Evolutionary conservation across 2,888 invertebrate genomes (phyloP), one percentile per base, ranked within the genome.

Genomic region (Volucella zonaria): DNA sequence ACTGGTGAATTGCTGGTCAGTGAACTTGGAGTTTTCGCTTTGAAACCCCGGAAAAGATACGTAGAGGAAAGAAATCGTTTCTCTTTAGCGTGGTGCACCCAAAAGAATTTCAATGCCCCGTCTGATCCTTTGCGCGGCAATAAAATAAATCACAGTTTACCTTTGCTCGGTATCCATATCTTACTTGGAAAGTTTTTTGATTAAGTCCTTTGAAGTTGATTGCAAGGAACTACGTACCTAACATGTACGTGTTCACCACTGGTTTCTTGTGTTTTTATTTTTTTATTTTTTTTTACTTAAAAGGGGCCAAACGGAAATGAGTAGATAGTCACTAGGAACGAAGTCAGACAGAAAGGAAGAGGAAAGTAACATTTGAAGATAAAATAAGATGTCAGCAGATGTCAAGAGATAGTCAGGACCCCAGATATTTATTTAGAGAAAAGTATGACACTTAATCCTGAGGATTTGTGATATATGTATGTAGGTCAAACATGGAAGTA

Each of bases 1-100:
- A 70, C 77, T 62, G 76, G 54, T 56, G 61, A 76, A 47, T 67
- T 67, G 42, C 45, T 62, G 68, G 77, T 77, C 77, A 77, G 68
- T 77, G 77, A 77, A 77, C 77, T 70, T 77, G 56, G 54, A 14
- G 47, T 38, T 77, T 70, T 56, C 61, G 8, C 58, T 66, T 67
- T 59, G 47, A 56, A 47, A 11, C 14, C 8, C 38, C 47, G 14
- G 42, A 74, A 40, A 45, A 70, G 40, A 70, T 18, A n/a, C 8
- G 43, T 10, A n/a, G n/a, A 45, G 18, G 31, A 61, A 43, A 10
- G 42, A 47, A 45, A 70, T 18, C 31, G 18, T 58, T 18, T 14
- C 47, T 70, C 58, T 49, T 43, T 64, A 42, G 15, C 4, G 59
- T 51, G 59, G 58, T 67, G 66, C 76, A 76, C 67, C 76, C 76